A percentile compares a stretch with the other conserved stretches of the same genome.
Conservation (phyloP, 2,113 vertebrate genomes). For the Apus apus region DNA sequence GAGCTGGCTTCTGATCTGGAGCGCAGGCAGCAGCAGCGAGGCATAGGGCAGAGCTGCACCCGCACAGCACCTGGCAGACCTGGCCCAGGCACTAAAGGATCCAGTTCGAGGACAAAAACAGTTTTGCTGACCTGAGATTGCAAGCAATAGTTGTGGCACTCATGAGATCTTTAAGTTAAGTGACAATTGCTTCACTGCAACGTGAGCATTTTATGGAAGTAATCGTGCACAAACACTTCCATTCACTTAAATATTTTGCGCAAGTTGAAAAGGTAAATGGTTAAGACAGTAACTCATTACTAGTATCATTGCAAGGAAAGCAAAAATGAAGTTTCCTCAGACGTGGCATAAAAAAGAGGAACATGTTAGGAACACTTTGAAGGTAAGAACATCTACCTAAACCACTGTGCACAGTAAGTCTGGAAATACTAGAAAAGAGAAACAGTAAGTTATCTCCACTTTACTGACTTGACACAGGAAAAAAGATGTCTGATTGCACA, state of each 20-base stretch:
- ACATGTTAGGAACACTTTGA: neutral
- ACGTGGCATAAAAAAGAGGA: neutral
- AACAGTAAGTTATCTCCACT: neutral
- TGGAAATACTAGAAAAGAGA: neutral
- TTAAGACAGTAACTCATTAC: neutral
- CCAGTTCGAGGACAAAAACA: neutral
- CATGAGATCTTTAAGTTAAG: neutral
- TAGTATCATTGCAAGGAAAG: neutral
- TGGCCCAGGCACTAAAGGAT: neutral
- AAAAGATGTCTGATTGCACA: neutral
- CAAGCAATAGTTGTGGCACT: neutral
- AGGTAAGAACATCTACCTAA: neutral
- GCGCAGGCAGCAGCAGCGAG: neutral
- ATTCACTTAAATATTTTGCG: neutral
- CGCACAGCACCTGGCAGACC: rapidly evolving
- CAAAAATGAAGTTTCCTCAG: neutral
- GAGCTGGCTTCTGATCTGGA: neutral
- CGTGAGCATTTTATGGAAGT: neutral
- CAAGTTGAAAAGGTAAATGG: neutral
- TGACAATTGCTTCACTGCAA: neutral
- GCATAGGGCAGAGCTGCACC: neutral
- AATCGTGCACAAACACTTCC: neutral
- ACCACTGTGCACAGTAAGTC: neutral
- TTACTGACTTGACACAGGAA: neutral
- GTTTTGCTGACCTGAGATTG: neutral